Percentiles rank a stretch among this genome's conserved stretches.
Conservation (phyloP, 2,888 invertebrate species). For the Pilophorus perplexus region DNA sequence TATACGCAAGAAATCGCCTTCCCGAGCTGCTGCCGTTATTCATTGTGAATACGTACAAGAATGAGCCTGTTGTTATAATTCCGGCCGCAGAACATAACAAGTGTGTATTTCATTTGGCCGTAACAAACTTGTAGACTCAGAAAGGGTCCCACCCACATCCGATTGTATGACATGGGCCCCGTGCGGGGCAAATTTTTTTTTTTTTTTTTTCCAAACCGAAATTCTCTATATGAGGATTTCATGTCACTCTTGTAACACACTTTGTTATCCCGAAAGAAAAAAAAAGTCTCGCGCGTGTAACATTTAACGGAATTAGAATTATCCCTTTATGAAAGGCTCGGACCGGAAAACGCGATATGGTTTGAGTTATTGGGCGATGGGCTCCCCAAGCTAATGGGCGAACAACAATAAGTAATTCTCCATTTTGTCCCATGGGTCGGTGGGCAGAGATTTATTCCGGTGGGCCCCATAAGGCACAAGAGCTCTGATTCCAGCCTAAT, state of each 20-base stretch:
- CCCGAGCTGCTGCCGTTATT: too few relatives aligned
- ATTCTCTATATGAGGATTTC: too few relatives aligned
- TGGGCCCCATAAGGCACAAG: constrained; percentile 14
- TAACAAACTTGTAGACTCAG: constrained; percentile 3
- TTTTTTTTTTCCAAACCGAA: not conserved
- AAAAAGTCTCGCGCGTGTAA: not conserved
- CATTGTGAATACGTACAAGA: too few relatives aligned
- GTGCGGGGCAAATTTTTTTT: not conserved
- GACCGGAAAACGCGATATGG: constrained; percentile 36
- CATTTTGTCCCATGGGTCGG: constrained; percentile 29
- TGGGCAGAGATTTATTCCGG: constrained; percentile 30
- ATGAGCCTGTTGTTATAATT: too few relatives aligned
- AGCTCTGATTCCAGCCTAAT: constrained; percentile 3
- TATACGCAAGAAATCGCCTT: too few relatives aligned
- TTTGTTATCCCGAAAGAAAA: not conserved
- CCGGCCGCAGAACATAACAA: too few relatives aligned
- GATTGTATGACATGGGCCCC: not conserved
- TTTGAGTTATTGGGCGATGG: constrained; percentile 20
- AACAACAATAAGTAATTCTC: constrained; percentile 34
- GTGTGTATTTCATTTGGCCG: constrained; percentile 3
- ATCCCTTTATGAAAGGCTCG: not conserved
- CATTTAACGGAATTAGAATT: constrained; percentile 36
- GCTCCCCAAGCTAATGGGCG: constrained; percentile 14
- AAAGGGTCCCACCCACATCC: constrained; percentile 12
- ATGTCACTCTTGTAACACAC: not conserved